These are phyloP conservation scores for Eilema depressum DNA, from an alignment of 2,888 invertebrate species.

Conservation along the genomic window DNA sequence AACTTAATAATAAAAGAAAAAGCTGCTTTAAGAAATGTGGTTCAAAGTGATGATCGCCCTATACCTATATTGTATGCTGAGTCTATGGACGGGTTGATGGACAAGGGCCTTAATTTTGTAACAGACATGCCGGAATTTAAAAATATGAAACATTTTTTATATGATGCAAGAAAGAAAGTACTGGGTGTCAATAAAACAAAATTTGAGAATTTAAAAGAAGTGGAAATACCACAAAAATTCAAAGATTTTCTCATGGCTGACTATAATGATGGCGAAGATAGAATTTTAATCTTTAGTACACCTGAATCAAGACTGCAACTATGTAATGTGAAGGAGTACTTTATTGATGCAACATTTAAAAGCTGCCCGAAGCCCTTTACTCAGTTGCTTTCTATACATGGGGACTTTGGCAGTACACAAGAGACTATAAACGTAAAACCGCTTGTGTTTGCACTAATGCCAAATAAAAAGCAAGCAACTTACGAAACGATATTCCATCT, in stretches of 20 bases:
- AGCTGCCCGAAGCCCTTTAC: no score
- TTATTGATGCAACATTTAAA: no score
- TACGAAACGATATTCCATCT: slow-evolving; percentile 11
- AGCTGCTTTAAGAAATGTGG: slow-evolving; percentile 10
- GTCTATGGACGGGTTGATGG: slow-evolving; percentile 19
- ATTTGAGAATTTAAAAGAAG: slow-evolving; percentile 16
- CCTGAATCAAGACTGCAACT: slow-evolving; percentile 14
- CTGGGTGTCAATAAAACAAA: slow-evolving; percentile 14
- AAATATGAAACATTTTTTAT: slow-evolving; percentile 18
- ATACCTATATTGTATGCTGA: slow-evolving; percentile 10
- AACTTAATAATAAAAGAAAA: slow-evolving; percentile 15
- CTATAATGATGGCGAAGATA: slow-evolving; percentile 4
- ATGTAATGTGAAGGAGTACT: slow-evolving; percentile 11
- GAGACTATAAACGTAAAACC: slow-evolving; percentile 25
- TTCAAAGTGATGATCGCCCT: slow-evolving; percentile 11
- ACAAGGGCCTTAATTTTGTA: slow-evolving; percentile 17
- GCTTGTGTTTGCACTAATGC: slow-evolving; percentile 21
- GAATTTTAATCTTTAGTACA: slow-evolving; percentile 20
- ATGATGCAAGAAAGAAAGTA: slow-evolving; percentile 16
- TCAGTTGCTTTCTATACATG: no score
- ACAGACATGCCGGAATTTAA: slow-evolving; percentile 14
- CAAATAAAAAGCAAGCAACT: slow-evolving; percentile 25
- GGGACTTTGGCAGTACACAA: no score
- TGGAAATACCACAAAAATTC: slow-evolving; percentile 7
- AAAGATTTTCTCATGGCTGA: slow-evolving; percentile 11